Conservation (phyloP, 2,888 invertebrate genomes). For the Cantharis rustica region DNA sequence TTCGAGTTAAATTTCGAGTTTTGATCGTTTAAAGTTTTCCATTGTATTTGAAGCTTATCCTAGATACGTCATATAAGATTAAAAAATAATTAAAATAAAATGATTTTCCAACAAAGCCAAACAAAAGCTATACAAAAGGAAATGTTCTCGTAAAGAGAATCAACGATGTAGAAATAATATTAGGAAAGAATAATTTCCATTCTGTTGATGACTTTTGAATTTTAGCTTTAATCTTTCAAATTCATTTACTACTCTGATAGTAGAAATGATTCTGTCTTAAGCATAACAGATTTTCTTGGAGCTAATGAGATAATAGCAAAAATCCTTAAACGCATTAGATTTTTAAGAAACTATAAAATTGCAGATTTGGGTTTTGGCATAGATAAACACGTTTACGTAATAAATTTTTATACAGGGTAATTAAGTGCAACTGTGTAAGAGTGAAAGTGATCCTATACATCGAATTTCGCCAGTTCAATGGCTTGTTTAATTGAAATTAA, state of each 20-base stretch:
- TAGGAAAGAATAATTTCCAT: conserved; percentile 5
- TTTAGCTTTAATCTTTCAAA: not conserved
- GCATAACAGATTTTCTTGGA: too few species aligned
- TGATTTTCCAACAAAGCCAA: not conserved
- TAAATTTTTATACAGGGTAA: not conserved
- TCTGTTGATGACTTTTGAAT: conserved; percentile 21
- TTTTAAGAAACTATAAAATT: too few species aligned
- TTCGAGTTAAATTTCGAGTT: too few species aligned
- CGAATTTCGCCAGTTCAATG: not conserved
- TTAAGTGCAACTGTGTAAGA: not conserved
- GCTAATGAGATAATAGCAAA: too few species aligned
- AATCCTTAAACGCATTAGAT: too few species aligned
- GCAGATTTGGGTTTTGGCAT: too few species aligned
- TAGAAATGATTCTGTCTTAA: not conserved
- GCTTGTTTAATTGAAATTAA: not conserved
- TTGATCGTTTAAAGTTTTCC: not conserved
- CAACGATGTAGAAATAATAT: conserved; percentile 18
- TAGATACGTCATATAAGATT: not conserved
- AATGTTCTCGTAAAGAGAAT: conserved; percentile 8
- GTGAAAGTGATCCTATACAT: not conserved
- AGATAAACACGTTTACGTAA: not conserved
- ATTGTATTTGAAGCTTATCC: not conserved
- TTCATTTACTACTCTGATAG: not conserved
- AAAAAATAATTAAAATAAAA: not conserved
- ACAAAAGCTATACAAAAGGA: not conserved